A percentile compares a stretch with the other conserved stretches of the same genome.
Conservation (phyloP, 2,888 invertebrate species). For the Dryobota labecula region DNA sequence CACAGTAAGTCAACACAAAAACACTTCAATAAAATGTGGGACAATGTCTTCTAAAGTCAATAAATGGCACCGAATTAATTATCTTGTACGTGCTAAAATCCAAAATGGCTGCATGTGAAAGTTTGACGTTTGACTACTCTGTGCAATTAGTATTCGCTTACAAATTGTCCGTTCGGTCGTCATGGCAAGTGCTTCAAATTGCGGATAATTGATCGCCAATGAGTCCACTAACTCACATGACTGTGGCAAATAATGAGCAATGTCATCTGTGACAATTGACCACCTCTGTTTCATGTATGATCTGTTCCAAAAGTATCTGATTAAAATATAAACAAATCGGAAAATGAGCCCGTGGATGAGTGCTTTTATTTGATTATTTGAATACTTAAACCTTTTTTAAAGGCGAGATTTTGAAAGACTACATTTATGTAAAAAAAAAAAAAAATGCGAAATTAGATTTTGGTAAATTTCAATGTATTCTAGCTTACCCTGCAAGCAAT, state of each 20-base stretch:
- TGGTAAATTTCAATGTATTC: too few species aligned
- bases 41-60: conserved; percentile 63
- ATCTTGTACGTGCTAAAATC: conserved; percentile 74
- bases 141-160: conserved; percentile 83
- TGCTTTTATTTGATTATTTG: neutral
- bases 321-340: conserved; percentile 5
- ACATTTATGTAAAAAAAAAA: too few species aligned
- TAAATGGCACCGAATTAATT: conserved; percentile 74
- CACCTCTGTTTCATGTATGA: conserved; percentile 60
- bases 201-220: conserved; percentile 86
- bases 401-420: too few species aligned
- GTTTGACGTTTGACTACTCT: conserved; percentile 76
- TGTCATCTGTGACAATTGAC: conserved; percentile 67
- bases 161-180: conserved; percentile 79
- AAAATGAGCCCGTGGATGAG: neutral
- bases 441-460: too few species aligned
- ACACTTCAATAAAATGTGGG: conserved; percentile 54
- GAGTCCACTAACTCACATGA: conserved; percentile 79
- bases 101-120: conserved; percentile 73
- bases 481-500: too few species aligned
- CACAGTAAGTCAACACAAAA: conserved; percentile 39
- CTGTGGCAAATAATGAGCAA: conserved; percentile 76
- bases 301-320: neutral
- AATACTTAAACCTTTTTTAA: too few species aligned
- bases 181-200: conserved; percentile 86